Conservation (phyloP, 1,140 invertebrate genomes). For the Lerema accius region DNA sequence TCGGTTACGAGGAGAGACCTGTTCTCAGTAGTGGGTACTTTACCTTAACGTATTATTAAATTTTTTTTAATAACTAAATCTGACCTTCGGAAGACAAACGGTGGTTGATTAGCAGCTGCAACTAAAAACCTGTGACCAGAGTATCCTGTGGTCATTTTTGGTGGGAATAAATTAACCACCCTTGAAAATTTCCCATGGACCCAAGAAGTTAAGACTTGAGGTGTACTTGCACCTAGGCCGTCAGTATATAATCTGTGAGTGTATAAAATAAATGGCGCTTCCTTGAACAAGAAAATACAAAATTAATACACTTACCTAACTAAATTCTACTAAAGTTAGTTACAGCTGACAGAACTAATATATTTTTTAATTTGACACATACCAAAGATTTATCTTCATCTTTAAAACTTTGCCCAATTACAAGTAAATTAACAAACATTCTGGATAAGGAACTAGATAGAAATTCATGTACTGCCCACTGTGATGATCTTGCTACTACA, state of each 20-base stretch:
- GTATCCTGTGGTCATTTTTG: constrained; percentile 86
- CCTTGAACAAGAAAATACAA: constrained; percentile 74
- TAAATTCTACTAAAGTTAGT: too few relatives aligned
- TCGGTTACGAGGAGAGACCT: too few relatives aligned
- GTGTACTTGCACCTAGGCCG: constrained; percentile 85
- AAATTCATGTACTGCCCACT: constrained; percentile 88
- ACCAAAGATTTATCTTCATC: constrained; percentile 63
- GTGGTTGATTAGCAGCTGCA: constrained; percentile 86
- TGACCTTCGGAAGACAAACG: constrained; percentile 86
- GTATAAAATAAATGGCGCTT: constrained; percentile 86
- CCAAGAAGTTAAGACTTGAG: constrained; percentile 87
- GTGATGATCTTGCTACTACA: constrained; percentile 85
- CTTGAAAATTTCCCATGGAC: constrained; percentile 84
- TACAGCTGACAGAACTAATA: too few relatives aligned
- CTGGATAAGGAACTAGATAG: constrained; percentile 84
- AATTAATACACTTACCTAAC: too few relatives aligned
- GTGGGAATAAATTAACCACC: constrained; percentile 85
- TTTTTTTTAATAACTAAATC: constrained; percentile 17
- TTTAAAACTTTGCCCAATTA: constrained; percentile 84
- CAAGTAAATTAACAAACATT: constrained; percentile 86
- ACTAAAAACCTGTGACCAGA: constrained; percentile 88
- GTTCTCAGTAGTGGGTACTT: too few relatives aligned
- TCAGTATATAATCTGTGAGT: constrained; percentile 88
- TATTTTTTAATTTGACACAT: too few relatives aligned
- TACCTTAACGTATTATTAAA: too few relatives aligned